Evolutionary conservation across 2,888 invertebrate genomes (phyloP), one percentile per base, ranked within the genome.

Genomic region (Argyra leucocephala): DNA sequence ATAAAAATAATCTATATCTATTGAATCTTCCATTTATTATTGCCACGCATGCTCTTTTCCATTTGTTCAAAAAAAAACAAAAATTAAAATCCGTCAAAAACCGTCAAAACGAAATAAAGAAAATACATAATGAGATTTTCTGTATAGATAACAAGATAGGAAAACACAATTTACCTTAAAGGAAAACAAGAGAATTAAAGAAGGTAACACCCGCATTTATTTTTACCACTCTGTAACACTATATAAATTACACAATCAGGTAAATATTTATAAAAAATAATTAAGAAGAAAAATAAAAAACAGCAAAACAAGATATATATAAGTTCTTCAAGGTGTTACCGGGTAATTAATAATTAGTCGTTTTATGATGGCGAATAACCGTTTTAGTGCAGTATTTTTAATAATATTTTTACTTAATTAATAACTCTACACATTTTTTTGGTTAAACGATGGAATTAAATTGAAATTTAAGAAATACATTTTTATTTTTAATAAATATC

Each of bases 151-250:
- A 48, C 48, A 48, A 48, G n/a, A 48, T 48, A 12, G 7, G 31
- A 31, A 6, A 10, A 31, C 31, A 10, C 31, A 48, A 18, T 48
- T 48, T 48, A 48, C 48, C 48, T 18, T 48, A 15, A 48, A 48
- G n/a, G 15, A 48, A 48, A 48, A 18, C 48, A 48, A 48, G 15
- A 48, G 15, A 48, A 48, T 15, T 15, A 48, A 48, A 48, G 15
- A n/a, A 48, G 48, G 48, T 48, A 48, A 48, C 48, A 48, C 48
- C 48, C 48, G 48, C 48, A 48, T 48, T 48, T 48, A n/a, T 48
- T 37, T n/a, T 31, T 18, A 48, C n/a, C 48, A 18, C 48, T 18
- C 18, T 18, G n/a, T 18, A 18, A n/a, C n/a, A n/a, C n/a, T 31
- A 31, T 9, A 5, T 48, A 48, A 9, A 48, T 12, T 48, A 18